Evolutionary conservation across 2,888 invertebrate species (phyloP), one percentile per base, ranked within the genome.

Genomic region (Ectemnius cavifrons): DNA sequence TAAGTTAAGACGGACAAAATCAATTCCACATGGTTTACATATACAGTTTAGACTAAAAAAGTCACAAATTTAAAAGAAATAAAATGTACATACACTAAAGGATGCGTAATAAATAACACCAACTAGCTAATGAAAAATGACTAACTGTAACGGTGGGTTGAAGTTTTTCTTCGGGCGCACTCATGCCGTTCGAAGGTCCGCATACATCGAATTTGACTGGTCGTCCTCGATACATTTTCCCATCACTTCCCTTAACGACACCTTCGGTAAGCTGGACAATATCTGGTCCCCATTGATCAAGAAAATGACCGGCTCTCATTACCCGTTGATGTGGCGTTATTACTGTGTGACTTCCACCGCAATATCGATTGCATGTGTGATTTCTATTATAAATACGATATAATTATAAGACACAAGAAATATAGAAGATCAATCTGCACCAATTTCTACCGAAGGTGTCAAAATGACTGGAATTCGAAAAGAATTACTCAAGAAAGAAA

Each of bases 321-420:
- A 95, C 93, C 77, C 95, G 93, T 86, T 96, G 96, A 73, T 94
- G 94, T 0, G 95, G 93, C 0, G 94, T 95, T 18, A 95, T 94
- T 13, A 93, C 91, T 0, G 96, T 96, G 88, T 96, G 96, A 71
- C 94, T 94, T 0, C 96, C 96, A 28, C 96, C 96, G 80, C 95
- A 95, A 88, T 96, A 96, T 0, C 96, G 94, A 89, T 94, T 95
- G 88, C 94, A 94, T 1, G 94, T 86, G 82, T 94, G 92, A 80
- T 92, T 91, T 56, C 89, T 89, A 28, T 20, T 23, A 52, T 59
- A 3, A 47, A 62, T 23, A 23, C 57, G 0, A 5, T 0, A 20
- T 47, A n/a, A 52, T 57, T 16, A n/a, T 27, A 45, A 52, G 46
- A 57, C 3, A 23, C 23, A 2, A 23, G 23, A 23, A 23, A 23